These are phyloP conservation scores for Spondyliosoma cantharus DNA, from an alignment of 2,797 vertebrate genomes.

Conservation along the genomic window DNA sequence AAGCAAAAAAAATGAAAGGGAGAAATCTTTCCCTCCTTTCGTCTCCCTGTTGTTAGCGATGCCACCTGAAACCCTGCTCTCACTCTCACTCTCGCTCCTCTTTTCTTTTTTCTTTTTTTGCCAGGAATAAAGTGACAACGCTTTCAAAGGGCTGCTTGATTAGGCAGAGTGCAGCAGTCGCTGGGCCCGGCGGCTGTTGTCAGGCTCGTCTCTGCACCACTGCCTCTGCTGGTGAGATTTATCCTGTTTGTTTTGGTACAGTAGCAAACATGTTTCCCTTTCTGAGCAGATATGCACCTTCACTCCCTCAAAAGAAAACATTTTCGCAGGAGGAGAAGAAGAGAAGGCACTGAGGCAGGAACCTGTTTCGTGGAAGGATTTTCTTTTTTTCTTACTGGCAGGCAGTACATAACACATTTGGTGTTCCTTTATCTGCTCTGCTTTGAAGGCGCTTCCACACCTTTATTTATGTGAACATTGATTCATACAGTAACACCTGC, in stretches of 20 bases:
- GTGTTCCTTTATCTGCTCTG: conserved; percentile 57
- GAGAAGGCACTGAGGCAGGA: conserved; percentile 43
- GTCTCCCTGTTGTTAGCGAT: conserved; percentile 36
- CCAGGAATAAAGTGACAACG: conserved; percentile 67
- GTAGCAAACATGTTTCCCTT: conserved; percentile 68
- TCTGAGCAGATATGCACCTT: conserved; percentile 73
- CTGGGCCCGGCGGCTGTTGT: conserved; percentile 77
- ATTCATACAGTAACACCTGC: conserved; percentile 58
- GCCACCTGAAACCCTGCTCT: conserved; percentile 48
- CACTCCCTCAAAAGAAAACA: conserved; percentile 67
- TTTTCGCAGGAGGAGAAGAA: conserved; percentile 60
- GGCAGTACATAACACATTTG: conserved; percentile 53
- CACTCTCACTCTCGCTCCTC: conserved; percentile 35
- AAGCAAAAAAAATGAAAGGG: not conserved
- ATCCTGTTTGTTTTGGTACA: conserved; percentile 81
- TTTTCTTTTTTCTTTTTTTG: conserved; percentile 9
- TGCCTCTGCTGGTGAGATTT: conserved; percentile 79
- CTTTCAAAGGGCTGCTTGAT: conserved; percentile 79
- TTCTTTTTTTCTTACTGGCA: conserved; percentile 23
- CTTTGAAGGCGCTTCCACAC: conserved; percentile 68
- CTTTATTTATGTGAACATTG: conserved; percentile 67
- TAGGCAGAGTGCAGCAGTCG: conserved; percentile 69
- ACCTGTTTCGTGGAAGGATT: conserved; percentile 58
- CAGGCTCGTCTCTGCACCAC: conserved; percentile 74
- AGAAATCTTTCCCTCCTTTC: conserved; percentile 19